Conservation (phyloP, 2,113 vertebrate species). For the Meriones unguiculatus region DNA sequence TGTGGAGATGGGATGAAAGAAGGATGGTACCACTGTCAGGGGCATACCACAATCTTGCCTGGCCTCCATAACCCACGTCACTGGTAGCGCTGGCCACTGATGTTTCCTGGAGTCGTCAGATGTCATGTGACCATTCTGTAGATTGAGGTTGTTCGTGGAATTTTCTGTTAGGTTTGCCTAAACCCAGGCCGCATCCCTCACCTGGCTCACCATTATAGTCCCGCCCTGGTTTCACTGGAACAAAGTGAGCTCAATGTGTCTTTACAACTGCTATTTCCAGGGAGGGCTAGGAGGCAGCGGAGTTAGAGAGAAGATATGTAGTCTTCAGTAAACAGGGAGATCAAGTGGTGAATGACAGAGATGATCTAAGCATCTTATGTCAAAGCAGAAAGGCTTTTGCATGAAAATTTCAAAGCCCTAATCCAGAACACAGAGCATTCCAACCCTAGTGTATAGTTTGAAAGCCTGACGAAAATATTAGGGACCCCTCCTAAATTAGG, state of each 20-base stretch:
- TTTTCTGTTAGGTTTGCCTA: not conserved
- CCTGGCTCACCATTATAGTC: not conserved
- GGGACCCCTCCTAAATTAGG: not conserved
- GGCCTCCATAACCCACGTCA: not conserved
- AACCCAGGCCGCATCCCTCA: not conserved
- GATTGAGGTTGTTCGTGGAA: not conserved
- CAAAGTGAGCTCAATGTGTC: not conserved
- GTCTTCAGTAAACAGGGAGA: too few species aligned
- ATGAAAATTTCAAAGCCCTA: not conserved
- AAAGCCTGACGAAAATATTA: not conserved
- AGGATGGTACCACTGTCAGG: fast-evolving
- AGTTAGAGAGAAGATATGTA: not conserved
- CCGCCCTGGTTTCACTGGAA: not conserved
- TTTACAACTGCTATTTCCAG: not conserved
- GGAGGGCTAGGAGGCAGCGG: too few species aligned
- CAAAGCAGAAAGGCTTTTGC: not conserved
- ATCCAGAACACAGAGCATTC: not conserved
- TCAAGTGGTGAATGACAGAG: not conserved
- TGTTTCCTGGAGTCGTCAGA: not conserved
- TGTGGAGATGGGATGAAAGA: not conserved
- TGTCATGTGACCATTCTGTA: not conserved
- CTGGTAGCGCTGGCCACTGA: fast-evolving
- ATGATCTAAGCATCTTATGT: not conserved
- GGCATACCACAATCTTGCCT: fast-evolving
- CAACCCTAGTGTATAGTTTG: not conserved